Evolutionary conservation across 2,888 invertebrate species (phyloP), one percentile per base, ranked within the genome.

Genomic region (Diaprepes abbreviatus): DNA sequence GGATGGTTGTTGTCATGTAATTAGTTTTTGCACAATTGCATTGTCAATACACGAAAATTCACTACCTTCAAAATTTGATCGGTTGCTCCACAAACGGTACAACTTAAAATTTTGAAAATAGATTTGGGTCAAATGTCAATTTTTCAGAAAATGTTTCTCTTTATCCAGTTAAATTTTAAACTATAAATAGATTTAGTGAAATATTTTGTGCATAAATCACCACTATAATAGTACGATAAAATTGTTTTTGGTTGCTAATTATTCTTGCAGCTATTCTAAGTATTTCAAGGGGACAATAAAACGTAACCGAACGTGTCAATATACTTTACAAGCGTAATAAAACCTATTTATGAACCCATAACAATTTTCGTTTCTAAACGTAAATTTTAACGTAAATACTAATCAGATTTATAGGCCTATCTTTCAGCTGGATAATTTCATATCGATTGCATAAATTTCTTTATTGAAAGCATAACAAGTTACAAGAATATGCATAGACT

Each of bases 231-330:
- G 6, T 12, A 45, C 21, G 10, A 24, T 45, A 45, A 45, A 24
- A 40, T 45, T 50, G 14, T 50, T 50, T 48, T 50, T 28, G 14
- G 3, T 28, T 28, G 48, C 28, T 50, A 50, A 50, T 50, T 28
- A 50, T 50, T 50, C 14, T 50, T 28, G 48, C 24, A 43, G 28
- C 38, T 58, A 58, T 58, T 38, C 58, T 58, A 43, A 21, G 40
- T 60, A 48, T 45, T 31, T 60, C 60, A 48, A 60, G 17, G 60
- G 60, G 33, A 45, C 60, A 10, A 48, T 48, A 48, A 58, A 60
- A 60, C 7, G 33, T 16, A 38, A 19, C 43, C 16, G 17, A 59
- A 52, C 9, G 59, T 45, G 48, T 48, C 60, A 48, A 60, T 48
- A 60, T 60, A 60, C 45, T 60, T 60, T 60, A 60, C 19, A 35